These are phyloP conservation scores for Mnemiopsis leidyi DNA, from an alignment of 37 sponge, comb jelly and placozoan species.

Conservation along the genomic window DNA sequence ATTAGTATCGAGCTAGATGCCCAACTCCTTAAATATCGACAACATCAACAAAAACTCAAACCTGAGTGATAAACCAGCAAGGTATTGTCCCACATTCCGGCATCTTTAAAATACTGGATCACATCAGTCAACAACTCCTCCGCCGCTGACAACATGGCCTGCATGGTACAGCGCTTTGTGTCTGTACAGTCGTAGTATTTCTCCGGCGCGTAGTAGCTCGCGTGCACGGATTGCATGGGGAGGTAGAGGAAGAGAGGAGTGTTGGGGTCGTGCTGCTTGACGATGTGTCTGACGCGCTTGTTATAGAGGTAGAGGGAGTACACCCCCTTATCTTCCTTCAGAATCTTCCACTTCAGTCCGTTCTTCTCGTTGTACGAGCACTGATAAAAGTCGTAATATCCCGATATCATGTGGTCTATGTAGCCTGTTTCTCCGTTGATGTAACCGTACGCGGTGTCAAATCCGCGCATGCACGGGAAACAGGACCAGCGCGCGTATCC, in stretches of 20 bases:
- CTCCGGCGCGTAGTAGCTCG: constrained; percentile 68
- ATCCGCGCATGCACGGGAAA: constrained; percentile 65
- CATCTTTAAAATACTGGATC: constrained; percentile 21
- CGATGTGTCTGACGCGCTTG: not conserved
- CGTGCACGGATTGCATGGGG: constrained; percentile 64
- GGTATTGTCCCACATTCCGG: constrained; percentile 73
- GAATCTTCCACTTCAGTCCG: not conserved
- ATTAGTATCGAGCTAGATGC: too few relatives aligned
- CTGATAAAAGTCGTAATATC: not conserved
- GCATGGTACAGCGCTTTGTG: constrained; percentile 51
- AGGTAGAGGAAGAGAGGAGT: constrained; percentile 71
- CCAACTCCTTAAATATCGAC: too few relatives aligned
- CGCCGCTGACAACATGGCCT: constrained; percentile 69
- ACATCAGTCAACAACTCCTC: constrained; percentile 67
- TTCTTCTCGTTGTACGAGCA: not conserved
- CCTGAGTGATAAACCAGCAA: constrained; percentile 67
- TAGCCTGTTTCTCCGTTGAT: constrained; percentile 66
- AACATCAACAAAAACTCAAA: too few relatives aligned
- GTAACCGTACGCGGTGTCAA: constrained; percentile 68
- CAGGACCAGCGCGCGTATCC: constrained; percentile 65
- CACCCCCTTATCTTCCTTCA: not conserved
- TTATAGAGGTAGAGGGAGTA: not conserved
- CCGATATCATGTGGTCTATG: not conserved
- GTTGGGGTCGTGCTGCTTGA: constrained; percentile 67
- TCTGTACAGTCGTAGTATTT: constrained; percentile 66